A percentile compares a stretch with the other conserved stretches of the same genome.
phyloP scores from a whole-genome alignment of 2,113 vertebrate species.

The Falco punctatus region DNA sequence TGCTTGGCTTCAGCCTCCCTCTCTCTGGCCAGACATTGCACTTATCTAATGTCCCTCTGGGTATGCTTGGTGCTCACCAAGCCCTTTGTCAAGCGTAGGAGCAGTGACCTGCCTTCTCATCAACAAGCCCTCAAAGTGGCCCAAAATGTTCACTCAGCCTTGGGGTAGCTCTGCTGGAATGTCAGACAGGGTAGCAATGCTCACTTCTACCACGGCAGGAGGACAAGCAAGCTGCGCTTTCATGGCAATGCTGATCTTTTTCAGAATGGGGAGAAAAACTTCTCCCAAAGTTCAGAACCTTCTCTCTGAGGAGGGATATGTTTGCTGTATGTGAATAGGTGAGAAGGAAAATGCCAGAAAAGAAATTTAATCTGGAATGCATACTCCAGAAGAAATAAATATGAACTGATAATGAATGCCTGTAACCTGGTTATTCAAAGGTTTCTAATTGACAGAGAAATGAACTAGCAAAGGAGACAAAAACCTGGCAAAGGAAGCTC shows the following conservation, averaged over 20 bases:
- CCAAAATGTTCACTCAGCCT: neutral
- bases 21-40: neutral
- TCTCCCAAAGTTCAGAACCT: neutral
- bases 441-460: neutral
- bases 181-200: fast-evolving
- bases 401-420: neutral
- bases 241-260: neutral
- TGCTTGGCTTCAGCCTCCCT: neutral
- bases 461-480: neutral
- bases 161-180: neutral
- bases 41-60: neutral
- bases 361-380: neutral
- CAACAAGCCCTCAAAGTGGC: neutral
- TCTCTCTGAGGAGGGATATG: neutral
- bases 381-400: neutral
- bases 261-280: neutral
- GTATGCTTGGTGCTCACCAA: neutral
- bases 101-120: neutral
- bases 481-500: neutral
- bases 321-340: neutral
- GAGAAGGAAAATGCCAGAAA: neutral
- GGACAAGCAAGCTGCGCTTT: neutral
- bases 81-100: neutral
- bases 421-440: neutral
- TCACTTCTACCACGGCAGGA: neutral